Base-by-base conservation (phyloP, 2,888 invertebrate species). In the Xylota segnis region DNA sequence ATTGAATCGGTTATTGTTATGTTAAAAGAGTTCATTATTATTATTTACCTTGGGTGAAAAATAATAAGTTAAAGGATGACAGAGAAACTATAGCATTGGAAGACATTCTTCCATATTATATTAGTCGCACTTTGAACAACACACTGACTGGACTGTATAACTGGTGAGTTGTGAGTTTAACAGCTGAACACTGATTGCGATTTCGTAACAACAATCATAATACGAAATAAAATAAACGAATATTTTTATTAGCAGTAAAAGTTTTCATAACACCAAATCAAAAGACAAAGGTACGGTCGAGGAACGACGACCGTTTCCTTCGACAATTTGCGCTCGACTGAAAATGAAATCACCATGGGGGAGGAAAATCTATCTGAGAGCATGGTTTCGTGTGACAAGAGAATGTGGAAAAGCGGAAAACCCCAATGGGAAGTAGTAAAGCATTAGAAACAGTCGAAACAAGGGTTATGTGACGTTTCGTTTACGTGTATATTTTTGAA, bases 51-150 rank as follows among this genome's bases (percentile, higher is more conserved):
- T 92, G 92, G 89, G 92, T 92, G 89, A 92, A 90, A 91, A 92
- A 92, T 90, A 92, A 91, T 90, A 92, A 88, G 90, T 92, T 92
- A 89, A 92, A 92, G 88, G 92, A 92, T 90, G 92, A 92, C 90
- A 91, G 90, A 90, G 92, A 91, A 90, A 92, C 91, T 90, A 91
- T 91, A 89, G 90, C 91, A 90, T 90, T 90, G 90, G 91, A 92
- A 91, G 92, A 92, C 91, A 92, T 92, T 89, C 90, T 92, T 90
- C 91, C 92, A 92, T 90, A 92, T 90, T 91, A 91, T 90, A 89
- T 89, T 90, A 88, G 89, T 88, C 88, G 89, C 89, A 90, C 89
- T 90, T 88, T 81, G n/a, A 77, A 86, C 76, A 76, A 71, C 76
- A 71, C 76, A 76, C 84, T 65, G 50, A 59, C 32, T 70, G 23